Percentiles rank a stretch among this genome's conserved stretches.
Conservation (phyloP, 2,797 vertebrate genomes). For the Hybognathus amarus region DNA sequence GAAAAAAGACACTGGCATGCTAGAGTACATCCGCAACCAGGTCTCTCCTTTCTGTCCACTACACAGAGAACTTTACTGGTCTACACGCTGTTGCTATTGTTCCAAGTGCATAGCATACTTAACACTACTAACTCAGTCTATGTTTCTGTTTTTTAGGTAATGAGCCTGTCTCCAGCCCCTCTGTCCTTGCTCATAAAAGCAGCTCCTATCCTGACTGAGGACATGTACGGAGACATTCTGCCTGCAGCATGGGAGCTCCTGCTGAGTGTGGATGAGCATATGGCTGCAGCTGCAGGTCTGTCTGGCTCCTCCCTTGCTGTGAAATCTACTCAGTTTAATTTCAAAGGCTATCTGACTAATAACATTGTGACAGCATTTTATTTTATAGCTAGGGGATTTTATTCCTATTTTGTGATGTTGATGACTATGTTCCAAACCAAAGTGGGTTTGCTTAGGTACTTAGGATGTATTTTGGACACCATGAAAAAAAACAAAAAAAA, state of each 20-base stretch:
- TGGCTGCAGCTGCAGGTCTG: constrained; percentile 96
- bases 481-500: background rate
- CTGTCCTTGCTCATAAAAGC: constrained; percentile 96
- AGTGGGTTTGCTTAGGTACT: background rate
- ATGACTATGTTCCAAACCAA: background rate
- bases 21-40: constrained; percentile 98
- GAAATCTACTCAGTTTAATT: background rate
- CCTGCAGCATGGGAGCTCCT: constrained; percentile 97
- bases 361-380: background rate
- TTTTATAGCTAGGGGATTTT: background rate
- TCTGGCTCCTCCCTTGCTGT: background rate
- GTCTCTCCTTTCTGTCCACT: constrained; percentile 68
- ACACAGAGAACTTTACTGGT: background rate
- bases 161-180: constrained; percentile 95
- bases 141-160: constrained; percentile 81
- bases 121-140: no score
- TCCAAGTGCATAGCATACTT: background rate
- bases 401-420: background rate
- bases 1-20: constrained; percentile 97
- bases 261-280: constrained; percentile 96
- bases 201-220: constrained; percentile 93
- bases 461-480: background rate
- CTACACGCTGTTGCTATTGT: background rate
- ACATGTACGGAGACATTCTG: constrained; percentile 98
- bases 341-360: no score